Evolutionary conservation across 2,113 vertebrate genomes (phyloP), one percentile per base, ranked within the genome.

Genomic region (Rhegmatorhina hoffmannsi): DNA sequence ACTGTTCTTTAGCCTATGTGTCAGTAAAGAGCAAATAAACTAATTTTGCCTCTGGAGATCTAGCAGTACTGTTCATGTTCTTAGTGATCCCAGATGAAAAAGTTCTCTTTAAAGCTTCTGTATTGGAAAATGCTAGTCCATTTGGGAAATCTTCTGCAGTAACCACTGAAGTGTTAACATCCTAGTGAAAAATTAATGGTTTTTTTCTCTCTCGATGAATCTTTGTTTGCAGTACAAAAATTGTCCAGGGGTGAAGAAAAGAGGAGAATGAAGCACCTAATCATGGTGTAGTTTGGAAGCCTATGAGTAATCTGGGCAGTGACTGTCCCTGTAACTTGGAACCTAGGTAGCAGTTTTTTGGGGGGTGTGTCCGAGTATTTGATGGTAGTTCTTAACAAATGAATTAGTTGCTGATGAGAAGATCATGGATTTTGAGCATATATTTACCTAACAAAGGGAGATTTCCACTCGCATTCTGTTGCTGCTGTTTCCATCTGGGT

Each of bases 401-500:
- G 11, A 40, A 18, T 68, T 83, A 34, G 31, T 58, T 92, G 31
- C 26, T 82, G 38, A 52, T 52, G 21, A 90, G 24, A 84, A 44
- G 13, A 31, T 36, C 0, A 0, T 38, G 52, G 20, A n/a, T 84
- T 70, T 52, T 87, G 52, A 79, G 38, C 11, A 5, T 1, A 0
- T 59, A 23, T 44, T 91, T 91, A 9, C 23, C 16, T 81, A 47
- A 52, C 44, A 44, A 76, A 19, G 28, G 13, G 25, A 83, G 19
- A 73, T 87, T 86, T 72, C 64, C 64, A 43, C 2, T 47, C 23
- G 21, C 2, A 2, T 87, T 70, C 29, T 87, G 23, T 59, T 81
- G 17, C 25, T 84, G 21, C 33, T 72, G 7, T 82, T 89, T 87
- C 53, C 21, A 15, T 55, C 12, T 11, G n/a, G 64, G 50, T 76